A percentile compares a stretch with the other conserved stretches of the same genome.
These are phyloP conservation scores for Melolontha melolontha DNA, from an alignment of 2,888 invertebrate species.

Conservation along the genomic window DNA sequence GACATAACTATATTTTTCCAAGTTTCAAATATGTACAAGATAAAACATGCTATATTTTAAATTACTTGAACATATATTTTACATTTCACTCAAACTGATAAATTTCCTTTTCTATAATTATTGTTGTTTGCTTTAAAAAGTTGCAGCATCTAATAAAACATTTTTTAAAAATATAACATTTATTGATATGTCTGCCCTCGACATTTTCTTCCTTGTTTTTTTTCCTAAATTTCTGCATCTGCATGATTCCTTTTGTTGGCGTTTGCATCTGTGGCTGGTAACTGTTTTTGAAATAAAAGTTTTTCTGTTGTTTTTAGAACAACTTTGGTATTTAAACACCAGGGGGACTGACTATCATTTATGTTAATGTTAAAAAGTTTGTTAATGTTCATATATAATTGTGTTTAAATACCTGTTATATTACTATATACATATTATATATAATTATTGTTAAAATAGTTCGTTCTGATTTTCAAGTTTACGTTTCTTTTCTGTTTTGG, in stretches of 20 bases:
- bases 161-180: conserved; percentile 29
- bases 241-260: conserved; percentile 65
- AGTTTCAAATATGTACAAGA: too few relatives aligned
- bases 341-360: neutral
- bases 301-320: conserved; percentile 44
- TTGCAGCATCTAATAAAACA: conserved; percentile 6
- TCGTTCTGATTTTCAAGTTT: conserved; percentile 19
- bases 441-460: conserved; percentile 15
- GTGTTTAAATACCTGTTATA: conserved; percentile 22
- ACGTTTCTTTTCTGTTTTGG: conserved; percentile 26
- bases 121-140: neutral
- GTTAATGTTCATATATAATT: neutral
- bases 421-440: conserved; percentile 23
- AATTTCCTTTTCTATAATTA: neutral
- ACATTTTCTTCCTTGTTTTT: conserved; percentile 52
- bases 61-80: too few relatives aligned
- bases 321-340: conserved; percentile 36
- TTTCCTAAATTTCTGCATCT: conserved; percentile 64
- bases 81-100: neutral
- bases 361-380: neutral
- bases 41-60: too few relatives aligned
- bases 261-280: conserved; percentile 65
- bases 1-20: too few relatives aligned
- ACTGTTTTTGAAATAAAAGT: conserved; percentile 57
- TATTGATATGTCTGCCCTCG: conserved; percentile 51